Conservation (phyloP, 2,797 vertebrate species). For the Rousettus madagascariensis region DNA sequence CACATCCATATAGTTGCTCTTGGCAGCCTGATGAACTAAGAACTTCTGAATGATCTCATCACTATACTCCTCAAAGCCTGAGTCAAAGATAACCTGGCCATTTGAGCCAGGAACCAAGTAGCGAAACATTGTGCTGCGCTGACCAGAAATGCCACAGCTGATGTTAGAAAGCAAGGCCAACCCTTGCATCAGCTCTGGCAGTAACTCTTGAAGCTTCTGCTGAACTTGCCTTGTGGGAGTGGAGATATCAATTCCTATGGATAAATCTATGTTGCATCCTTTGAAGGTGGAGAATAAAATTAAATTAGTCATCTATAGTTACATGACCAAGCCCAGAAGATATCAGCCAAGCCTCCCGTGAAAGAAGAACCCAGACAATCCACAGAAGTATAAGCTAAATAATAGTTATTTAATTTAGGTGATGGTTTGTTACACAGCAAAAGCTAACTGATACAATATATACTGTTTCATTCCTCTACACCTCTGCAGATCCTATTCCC, state of each 20-base stretch:
- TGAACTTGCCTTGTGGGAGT: slow-evolving; percentile 70
- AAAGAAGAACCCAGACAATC: neutral
- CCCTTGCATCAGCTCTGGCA: slow-evolving; percentile 85
- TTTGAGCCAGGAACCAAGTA: slow-evolving; percentile 82
- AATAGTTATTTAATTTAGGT: neutral
- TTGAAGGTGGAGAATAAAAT: slow-evolving; percentile 36
- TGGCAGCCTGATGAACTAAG: slow-evolving; percentile 72
- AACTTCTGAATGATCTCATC: slow-evolving; percentile 84
- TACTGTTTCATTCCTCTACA: neutral
- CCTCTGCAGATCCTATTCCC: neutral
- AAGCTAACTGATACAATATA: neutral
- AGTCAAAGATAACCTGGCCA: slow-evolving; percentile 82
- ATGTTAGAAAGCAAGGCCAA: slow-evolving; percentile 82
- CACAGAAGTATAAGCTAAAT: neutral
- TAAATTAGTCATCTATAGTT: neutral
- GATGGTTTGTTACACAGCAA: neutral
- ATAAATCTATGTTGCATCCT: slow-evolving; percentile 89
- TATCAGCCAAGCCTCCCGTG: neutral
- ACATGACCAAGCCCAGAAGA: neutral
- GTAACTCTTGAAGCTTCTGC: slow-evolving; percentile 81
- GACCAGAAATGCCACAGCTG: slow-evolving; percentile 82
- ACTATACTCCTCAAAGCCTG: slow-evolving; percentile 85
- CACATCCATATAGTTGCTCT: slow-evolving; percentile 84
- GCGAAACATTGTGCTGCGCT: slow-evolving; percentile 77
- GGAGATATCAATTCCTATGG: slow-evolving; percentile 90